Evolutionary conservation across 1,140 invertebrate species (phyloP), one percentile per base, ranked within the genome.

Genomic region (Drosophila bifasciata): DNA sequence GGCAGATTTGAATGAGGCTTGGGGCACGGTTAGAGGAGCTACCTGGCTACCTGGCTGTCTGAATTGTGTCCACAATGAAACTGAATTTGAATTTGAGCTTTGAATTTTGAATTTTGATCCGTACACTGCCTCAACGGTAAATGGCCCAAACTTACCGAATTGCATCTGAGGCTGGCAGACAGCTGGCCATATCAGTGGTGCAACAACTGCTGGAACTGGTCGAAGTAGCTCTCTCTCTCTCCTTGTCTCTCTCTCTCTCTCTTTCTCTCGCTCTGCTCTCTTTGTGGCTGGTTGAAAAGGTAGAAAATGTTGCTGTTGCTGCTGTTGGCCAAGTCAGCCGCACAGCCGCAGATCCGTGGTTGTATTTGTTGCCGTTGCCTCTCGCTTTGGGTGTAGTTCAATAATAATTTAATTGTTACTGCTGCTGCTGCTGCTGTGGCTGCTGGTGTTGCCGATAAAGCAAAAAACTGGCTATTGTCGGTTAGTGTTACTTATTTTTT

Each of bases 331-430:
- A 79, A 79, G 76, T 79, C 76, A 79, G 76, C 76, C 76, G 76
- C 76, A 79, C 68, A 71, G 63, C 63, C 64, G 69, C 63, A 50
- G 49, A 55, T 72, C 51, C 45, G 71, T 53, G 52, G 55, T 39
- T 43, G 36, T 21, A 52, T 19, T 44, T 51, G 52, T 55, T 45
- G 53, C 48, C 58, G 46, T 39, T 71, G 44, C 41, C 44, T 71
- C 28, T 62, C 64, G 70, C 71, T 64, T 67, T 76, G 80, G 76
- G 80, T 83, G 79, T 79, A 67, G 76, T 85, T 83, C 79, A 85
- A 85, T 85, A 84, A 71, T 61, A 84, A 76, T 67, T 79, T 85
- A 79, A 79, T 80, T 85, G 79, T 76, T 76, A 53, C 57, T 76
- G 61, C 53, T 51, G 56, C 23, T 41, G 41, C 15, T 15, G 25